These are phyloP conservation scores for Drosophila sulfurigaster DNA, from an alignment of 1,140 invertebrate species.

Conservation along the genomic window DNA sequence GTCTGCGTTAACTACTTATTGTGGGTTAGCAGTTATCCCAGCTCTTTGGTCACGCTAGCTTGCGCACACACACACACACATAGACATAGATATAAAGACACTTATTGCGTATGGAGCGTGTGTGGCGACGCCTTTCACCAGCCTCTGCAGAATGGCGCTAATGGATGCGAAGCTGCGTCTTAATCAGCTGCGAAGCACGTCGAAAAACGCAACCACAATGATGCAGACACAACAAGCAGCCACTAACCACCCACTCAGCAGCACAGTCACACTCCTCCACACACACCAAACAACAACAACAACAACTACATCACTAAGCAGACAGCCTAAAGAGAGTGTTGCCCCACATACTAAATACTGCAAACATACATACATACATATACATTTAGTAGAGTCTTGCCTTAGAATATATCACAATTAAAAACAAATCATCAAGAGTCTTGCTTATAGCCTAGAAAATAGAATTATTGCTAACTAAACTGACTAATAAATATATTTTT, in stretches of 20 bases:
- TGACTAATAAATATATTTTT: too few relatives aligned
- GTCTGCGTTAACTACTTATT: slow-evolving; percentile 51
- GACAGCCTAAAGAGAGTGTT: neutral
- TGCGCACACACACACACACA: slow-evolving; percentile 32
- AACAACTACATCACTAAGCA: too few relatives aligned
- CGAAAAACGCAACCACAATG: slow-evolving; percentile 18
- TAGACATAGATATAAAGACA: slow-evolving; percentile 1
- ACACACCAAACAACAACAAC: neutral
- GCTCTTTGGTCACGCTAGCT: slow-evolving; percentile 70
- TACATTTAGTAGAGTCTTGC: too few relatives aligned
- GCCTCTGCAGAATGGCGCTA: slow-evolving; percentile 49
- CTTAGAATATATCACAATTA: too few relatives aligned
- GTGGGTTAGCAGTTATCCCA: slow-evolving; percentile 72
- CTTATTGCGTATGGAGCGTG: slow-evolving; percentile 67
- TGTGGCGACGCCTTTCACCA: slow-evolving; percentile 71
- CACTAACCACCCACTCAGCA: slow-evolving; percentile 4
- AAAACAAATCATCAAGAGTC: too few relatives aligned
- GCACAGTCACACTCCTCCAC: neutral
- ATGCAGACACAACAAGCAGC: neutral
- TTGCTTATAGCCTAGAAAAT: too few relatives aligned
- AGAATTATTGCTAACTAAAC: too few relatives aligned
- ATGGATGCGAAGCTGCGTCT: slow-evolving; percentile 25
- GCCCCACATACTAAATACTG: neutral
- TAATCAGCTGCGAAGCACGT: slow-evolving; percentile 22
- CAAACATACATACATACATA: too few relatives aligned